Percentiles rank a stretch among this genome's conserved stretches.
These are phyloP conservation scores for Orchesella flavescens DNA, from an alignment of 2,888 invertebrate species.

Conservation along the genomic window DNA sequence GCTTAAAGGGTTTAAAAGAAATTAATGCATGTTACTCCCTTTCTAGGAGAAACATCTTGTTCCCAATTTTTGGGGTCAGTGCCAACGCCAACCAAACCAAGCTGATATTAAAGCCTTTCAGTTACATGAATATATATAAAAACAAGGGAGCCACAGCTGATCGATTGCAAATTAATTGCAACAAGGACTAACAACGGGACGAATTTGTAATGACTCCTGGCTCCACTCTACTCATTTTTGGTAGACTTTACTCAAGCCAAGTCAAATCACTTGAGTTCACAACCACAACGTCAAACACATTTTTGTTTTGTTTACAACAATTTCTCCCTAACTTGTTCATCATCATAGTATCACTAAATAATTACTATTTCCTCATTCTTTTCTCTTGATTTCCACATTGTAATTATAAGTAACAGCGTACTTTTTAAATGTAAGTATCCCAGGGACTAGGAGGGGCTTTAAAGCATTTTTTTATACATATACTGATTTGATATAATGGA, in stretches of 20 bases:
- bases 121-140: background rate
- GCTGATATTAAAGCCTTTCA: background rate
- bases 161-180: constrained; percentile 33
- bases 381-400: too few species aligned
- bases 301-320: constrained; percentile 11
- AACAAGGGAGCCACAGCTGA: background rate
- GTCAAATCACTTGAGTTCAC: background rate
- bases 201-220: constrained; percentile 26
- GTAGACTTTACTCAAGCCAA: background rate
- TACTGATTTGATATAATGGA: background rate
- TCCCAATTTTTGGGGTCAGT: constrained; percentile 29
- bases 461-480: too few species aligned
- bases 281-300: background rate
- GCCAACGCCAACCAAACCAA: background rate
- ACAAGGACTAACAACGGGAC: constrained; percentile 19
- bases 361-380: background rate
- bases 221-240: background rate
- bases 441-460: too few species aligned
- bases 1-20: constrained; percentile 3
- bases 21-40: background rate
- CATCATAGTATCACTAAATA: too few species aligned
- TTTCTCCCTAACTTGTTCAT: too few species aligned
- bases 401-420: too few species aligned
- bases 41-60: background rate
- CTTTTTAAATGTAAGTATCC: too few species aligned